These are phyloP conservation scores for Pipa parva DNA, from an alignment of 2,113 vertebrate species.

Conservation along the genomic window DNA sequence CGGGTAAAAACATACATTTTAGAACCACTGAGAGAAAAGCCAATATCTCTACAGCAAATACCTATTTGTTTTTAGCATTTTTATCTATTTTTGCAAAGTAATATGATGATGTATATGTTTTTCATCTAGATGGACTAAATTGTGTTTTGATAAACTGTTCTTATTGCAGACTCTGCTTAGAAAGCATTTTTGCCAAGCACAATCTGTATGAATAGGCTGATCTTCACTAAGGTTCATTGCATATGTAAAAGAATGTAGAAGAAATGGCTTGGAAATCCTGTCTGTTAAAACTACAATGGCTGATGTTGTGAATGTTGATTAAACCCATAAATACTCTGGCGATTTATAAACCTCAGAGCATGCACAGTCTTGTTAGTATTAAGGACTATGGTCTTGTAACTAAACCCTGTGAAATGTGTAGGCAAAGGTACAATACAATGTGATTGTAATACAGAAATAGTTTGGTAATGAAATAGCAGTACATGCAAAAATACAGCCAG, in stretches of 20 bases:
- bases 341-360: slow-evolving; percentile 1
- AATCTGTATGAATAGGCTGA: slow-evolving; percentile 7
- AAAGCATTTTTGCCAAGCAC: slow-evolving; percentile 6
- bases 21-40: no score
- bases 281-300: slow-evolving; percentile 13
- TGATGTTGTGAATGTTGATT: slow-evolving; percentile 12
- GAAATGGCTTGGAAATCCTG: slow-evolving; percentile 14
- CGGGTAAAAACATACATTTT: no score
- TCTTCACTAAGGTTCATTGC: slow-evolving; percentile 7
- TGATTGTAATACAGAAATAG: slow-evolving; percentile 7
- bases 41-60: no score
- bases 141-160: slow-evolving; percentile 13
- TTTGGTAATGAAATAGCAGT: slow-evolving; percentile 14
- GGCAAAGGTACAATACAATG: neutral
- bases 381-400: neutral
- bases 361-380: neutral
- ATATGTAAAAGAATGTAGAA: slow-evolving; percentile 15
- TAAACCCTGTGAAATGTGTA: neutral
- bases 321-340: slow-evolving; percentile 7
- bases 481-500: slow-evolving; percentile 2
- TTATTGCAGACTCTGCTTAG: slow-evolving; percentile 14
- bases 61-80: no score
- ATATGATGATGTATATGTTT: slow-evolving; percentile 1
- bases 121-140: slow-evolving; percentile 1
- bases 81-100: neutral